Evolutionary conservation across 1,140 invertebrate species (phyloP).

Genomic region (Zaprionus lachaisei): DNA sequence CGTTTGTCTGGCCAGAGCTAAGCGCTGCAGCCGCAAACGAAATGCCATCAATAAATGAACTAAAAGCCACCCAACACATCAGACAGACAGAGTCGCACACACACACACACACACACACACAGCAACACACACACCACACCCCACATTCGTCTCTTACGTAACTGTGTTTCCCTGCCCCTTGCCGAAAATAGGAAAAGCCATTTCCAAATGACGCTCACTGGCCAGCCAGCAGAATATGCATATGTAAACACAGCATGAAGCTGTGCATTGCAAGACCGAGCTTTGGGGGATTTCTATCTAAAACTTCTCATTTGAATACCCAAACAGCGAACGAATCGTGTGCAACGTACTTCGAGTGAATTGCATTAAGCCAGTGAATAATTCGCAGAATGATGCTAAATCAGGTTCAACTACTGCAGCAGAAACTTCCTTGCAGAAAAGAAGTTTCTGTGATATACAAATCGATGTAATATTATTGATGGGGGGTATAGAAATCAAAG

Average conservation of each 20-base stretch:
- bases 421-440: not conserved
- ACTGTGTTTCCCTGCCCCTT: not conserved
- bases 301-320: constrained; percentile 83
- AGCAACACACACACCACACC: not conserved
- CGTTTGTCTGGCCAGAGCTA: constrained; percentile 76
- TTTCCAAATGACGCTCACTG: constrained; percentile 70
- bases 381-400: not conserved
- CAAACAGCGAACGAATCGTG: constrained; percentile 60
- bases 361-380: constrained; percentile 49
- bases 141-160: constrained; percentile 1
- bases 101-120: constrained; percentile 1
- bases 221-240: constrained; percentile 64
- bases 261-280: constrained; percentile 37
- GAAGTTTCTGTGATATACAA: not conserved
- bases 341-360: constrained; percentile 34
- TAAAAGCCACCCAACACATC: constrained; percentile 55
- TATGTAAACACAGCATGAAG: constrained; percentile 66
- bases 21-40: constrained; percentile 63
- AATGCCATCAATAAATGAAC: constrained; percentile 83
- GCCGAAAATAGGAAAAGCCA: constrained; percentile 68
- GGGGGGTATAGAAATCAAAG: too few relatives aligned
- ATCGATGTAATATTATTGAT: too few relatives aligned
- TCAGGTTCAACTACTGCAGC: not conserved
- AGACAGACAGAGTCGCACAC: constrained; percentile 7
- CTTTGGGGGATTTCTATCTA: constrained; percentile 65